These are phyloP conservation scores for Mystacides longicornis DNA, from an alignment of 2,888 invertebrate species.

Conservation along the genomic window DNA sequence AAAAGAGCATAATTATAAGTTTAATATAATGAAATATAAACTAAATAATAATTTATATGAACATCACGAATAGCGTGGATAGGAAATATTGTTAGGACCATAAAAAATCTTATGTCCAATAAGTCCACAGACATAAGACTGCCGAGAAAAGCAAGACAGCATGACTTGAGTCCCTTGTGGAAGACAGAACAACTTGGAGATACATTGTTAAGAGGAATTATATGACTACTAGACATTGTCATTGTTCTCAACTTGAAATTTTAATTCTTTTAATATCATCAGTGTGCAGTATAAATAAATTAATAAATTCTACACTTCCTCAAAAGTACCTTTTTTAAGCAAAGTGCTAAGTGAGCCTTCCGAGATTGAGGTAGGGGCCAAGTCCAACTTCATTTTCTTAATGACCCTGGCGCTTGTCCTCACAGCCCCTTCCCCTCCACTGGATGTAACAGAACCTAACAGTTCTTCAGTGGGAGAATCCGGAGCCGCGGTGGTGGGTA, in stretches of 20 bases:
- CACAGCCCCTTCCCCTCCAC: conserved; percentile 38
- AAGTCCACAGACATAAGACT: too few species aligned
- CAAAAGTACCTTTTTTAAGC: background rate
- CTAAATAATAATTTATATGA: too few species aligned
- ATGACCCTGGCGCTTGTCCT: conserved; percentile 71
- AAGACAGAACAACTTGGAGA: background rate
- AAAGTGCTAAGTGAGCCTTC: background rate
- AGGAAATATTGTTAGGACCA: too few species aligned
- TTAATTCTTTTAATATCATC: too few species aligned
- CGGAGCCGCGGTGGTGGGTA: background rate
- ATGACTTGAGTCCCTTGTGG: background rate
- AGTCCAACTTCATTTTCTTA: conserved; percentile 66
- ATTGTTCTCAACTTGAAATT: too few species aligned
- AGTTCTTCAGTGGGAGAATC: conserved; percentile 45
- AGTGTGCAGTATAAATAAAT: too few species aligned
- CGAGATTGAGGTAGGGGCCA: conserved; percentile 32
- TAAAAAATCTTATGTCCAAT: too few species aligned
- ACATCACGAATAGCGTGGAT: too few species aligned
- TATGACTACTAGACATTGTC: too few species aligned
- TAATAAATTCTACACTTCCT: background rate
- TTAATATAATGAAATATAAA: too few species aligned
- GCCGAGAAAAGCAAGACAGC: too few species aligned
- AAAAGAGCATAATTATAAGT: background rate
- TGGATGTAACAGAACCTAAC: conserved; percentile 58
- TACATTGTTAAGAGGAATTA: background rate